These are phyloP conservation scores for Bradypodion pumilum DNA, from an alignment of 2,797 vertebrate genomes.

Conservation along the genomic window DNA sequence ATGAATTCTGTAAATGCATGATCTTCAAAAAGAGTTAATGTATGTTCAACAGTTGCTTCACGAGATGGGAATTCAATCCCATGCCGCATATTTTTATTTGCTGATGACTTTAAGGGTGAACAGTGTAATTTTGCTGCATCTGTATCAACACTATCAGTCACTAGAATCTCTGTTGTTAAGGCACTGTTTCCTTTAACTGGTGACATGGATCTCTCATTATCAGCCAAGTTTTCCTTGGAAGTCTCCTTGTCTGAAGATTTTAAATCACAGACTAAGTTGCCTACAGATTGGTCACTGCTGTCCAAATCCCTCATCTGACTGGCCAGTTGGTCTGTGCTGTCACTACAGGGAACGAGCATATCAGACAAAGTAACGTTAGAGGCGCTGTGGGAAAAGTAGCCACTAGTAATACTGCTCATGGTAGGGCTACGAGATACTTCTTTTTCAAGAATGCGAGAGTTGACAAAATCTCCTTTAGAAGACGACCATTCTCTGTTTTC, in stretches of 20 bases:
- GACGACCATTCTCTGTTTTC: constrained; percentile 82
- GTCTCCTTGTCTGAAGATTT: constrained; percentile 64
- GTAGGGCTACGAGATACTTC: constrained; percentile 92
- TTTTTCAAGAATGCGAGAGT: constrained; percentile 78
- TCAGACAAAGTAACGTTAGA: constrained; percentile 94
- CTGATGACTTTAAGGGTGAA: constrained; percentile 56
- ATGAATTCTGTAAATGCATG: constrained; percentile 94
- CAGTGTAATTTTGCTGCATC: constrained; percentile 44
- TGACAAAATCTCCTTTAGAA: constrained; percentile 76
- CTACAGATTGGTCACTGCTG: constrained; percentile 69
- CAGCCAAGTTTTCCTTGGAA: constrained; percentile 60
- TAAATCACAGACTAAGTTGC: constrained; percentile 53
- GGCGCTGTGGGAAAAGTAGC: constrained; percentile 98
- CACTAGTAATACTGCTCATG: constrained; percentile 95
- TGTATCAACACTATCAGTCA: constrained; percentile 55
- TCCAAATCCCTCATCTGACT: constrained; percentile 78
- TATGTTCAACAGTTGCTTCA: constrained; percentile 73
- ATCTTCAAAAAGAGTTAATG: constrained; percentile 73
- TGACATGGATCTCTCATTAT: constrained; percentile 51
- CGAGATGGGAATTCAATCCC: constrained; percentile 59
- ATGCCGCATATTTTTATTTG: constrained; percentile 54
- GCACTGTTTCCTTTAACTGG: constrained; percentile 77
- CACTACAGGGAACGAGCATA: constrained; percentile 87
- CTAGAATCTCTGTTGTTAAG: constrained; percentile 70
- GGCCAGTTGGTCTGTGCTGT: constrained; percentile 91